Evolutionary conservation across 35 echinoderm and acorn worm genomes (phyloP).

Genomic region (Nesometra sesokonis): DNA sequence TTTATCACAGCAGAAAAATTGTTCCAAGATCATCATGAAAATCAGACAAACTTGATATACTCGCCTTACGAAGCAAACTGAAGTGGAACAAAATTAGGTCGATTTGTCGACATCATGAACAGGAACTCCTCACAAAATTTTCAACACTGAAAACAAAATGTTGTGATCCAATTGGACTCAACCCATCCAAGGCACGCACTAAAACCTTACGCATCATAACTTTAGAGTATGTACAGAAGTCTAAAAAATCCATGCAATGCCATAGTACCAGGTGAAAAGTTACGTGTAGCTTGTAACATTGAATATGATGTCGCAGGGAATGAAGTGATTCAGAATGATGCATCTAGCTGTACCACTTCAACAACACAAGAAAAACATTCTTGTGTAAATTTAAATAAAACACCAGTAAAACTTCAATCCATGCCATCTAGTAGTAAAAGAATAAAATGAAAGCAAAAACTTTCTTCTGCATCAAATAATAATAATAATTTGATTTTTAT

Average conservation of each 20-base stretch:
- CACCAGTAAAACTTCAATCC: too few relatives aligned
- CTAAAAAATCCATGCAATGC: neutral
- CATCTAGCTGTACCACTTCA: neutral
- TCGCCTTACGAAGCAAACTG: neutral
- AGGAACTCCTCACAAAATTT: neutral
- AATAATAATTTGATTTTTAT: too few relatives aligned
- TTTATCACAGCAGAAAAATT: neutral
- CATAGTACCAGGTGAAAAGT: neutral
- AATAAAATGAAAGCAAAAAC: too few relatives aligned
- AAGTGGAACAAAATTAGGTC: neutral
- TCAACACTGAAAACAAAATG: neutral
- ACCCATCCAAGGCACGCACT: neutral
- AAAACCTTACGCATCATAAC: neutral
- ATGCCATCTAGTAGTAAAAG: too few relatives aligned
- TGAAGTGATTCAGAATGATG: too few relatives aligned
- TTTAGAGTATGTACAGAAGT: neutral
- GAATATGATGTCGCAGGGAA: too few relatives aligned
- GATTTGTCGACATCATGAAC: neutral
- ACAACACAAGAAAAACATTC: neutral
- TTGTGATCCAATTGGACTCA: neutral
- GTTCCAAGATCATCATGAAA: neutral
- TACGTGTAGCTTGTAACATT: neutral
- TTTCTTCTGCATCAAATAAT: too few relatives aligned
- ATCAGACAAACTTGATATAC: neutral
- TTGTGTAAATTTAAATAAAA: neutral